These are phyloP conservation scores for Vanessa tameamea DNA, from an alignment of 1,140 invertebrate genomes.

Conservation along the genomic window DNA sequence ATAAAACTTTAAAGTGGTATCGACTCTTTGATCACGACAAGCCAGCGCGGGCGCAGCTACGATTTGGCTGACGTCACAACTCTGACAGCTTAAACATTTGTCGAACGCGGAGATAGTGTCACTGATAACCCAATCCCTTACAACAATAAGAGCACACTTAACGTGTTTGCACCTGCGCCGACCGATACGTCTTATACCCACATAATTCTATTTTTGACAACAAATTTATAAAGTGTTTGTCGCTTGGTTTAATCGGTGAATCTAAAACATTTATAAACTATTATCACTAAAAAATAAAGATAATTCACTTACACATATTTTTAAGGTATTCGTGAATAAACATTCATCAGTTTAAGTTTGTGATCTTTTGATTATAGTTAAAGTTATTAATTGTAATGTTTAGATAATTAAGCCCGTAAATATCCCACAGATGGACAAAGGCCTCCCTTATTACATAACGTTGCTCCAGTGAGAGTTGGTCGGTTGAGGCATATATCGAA, in stretches of 20 bases:
- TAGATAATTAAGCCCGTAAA: too few species aligned
- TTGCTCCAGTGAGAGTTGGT: too few species aligned
- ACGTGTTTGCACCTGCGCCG: constrained; percentile 79
- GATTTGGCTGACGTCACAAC: constrained; percentile 77
- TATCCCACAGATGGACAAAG: too few species aligned
- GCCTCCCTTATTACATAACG: too few species aligned
- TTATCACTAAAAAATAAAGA: too few species aligned
- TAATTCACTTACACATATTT: too few species aligned
- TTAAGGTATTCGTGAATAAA: too few species aligned
- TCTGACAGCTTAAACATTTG: constrained; percentile 80
- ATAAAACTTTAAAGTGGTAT: constrained; percentile 47
- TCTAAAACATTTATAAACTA: not conserved
- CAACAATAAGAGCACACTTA: constrained; percentile 80
- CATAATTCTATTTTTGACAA: constrained; percentile 54
- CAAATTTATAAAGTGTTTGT: constrained; percentile 30
- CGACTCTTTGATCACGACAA: constrained; percentile 55
- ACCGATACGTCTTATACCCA: constrained; percentile 60
- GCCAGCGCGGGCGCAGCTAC: constrained; percentile 50
- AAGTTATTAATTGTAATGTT: too few species aligned
- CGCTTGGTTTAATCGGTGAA: not conserved
- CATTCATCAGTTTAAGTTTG: too few species aligned
- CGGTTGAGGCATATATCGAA: too few species aligned
- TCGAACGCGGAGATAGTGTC: constrained; percentile 78
- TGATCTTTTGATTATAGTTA: too few species aligned
- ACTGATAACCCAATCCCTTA: constrained; percentile 78